phyloP scores from a whole-genome alignment of 2,113 vertebrate species.

The Indri indri region DNA sequence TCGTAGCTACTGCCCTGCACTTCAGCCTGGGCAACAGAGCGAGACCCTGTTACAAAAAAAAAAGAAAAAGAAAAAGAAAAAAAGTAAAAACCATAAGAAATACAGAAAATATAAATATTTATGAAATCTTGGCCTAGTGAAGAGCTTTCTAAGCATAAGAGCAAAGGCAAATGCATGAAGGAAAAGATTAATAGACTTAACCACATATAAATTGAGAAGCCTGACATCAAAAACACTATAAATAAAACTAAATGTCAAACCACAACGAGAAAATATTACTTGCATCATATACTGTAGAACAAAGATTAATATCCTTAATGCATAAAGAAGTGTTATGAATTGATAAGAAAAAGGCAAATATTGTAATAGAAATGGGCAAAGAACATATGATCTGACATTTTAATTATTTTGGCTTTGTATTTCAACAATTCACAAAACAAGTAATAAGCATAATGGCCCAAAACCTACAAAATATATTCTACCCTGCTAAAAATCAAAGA shows the following conservation, averaged over 20 bases:
- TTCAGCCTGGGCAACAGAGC: too few relatives aligned
- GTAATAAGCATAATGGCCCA: neutral
- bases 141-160: conserved; percentile 49
- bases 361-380: conserved; percentile 28
- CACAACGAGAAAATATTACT: conserved; percentile 28
- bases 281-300: neutral
- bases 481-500: neutral
- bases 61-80: too few relatives aligned
- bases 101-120: conserved; percentile 24
- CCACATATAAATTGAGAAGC: conserved; percentile 51
- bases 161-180: conserved; percentile 15
- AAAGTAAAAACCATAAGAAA: neutral
- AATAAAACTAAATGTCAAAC: conserved; percentile 51
- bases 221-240: conserved; percentile 54
- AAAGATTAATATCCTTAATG: conserved; percentile 65
- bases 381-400: conserved; percentile 19
- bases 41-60: too few relatives aligned
- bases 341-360: conserved; percentile 52
- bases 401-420: conserved; percentile 43
- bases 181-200: conserved; percentile 49
- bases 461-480: neutral
- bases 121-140: conserved; percentile 13
- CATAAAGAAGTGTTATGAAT: neutral
- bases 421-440: conserved; percentile 19
- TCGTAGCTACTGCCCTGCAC: too few relatives aligned